phyloP scores from a whole-genome alignment of 92 coral and sea anemone species.

The Porites lobata region DNA sequence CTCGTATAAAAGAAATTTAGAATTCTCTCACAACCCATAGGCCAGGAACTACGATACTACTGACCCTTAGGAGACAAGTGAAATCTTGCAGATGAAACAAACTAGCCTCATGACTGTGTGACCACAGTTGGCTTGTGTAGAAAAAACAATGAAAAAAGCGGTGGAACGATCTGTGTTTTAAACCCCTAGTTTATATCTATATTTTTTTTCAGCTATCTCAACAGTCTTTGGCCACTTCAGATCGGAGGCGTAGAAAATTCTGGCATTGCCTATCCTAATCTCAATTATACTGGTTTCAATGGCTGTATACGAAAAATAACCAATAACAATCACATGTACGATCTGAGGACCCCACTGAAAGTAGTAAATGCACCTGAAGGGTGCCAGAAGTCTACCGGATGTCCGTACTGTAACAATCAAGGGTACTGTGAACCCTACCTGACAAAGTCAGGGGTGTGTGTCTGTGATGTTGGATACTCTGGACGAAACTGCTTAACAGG shows the following conservation, averaged over 20 bases:
- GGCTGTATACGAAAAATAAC: slow-evolving; percentile 91
- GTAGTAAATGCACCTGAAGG: slow-evolving; percentile 75
- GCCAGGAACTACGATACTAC: too few species aligned
- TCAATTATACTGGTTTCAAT: slow-evolving; percentile 79
- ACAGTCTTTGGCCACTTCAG: slow-evolving; percentile 88
- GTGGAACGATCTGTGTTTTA: too few species aligned
- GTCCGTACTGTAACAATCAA: slow-evolving; percentile 72
- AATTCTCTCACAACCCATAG: too few species aligned
- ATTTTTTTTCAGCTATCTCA: slow-evolving; percentile 75
- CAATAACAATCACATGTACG: slow-evolving; percentile 89
- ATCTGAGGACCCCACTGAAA: slow-evolving; percentile 80
- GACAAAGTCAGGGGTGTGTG: slow-evolving; percentile 69
- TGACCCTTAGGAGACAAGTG: too few species aligned
- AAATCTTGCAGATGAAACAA: too few species aligned
- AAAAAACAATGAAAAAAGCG: too few species aligned
- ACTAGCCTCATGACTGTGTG: too few species aligned
- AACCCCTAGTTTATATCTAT: background rate
- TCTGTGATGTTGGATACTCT: slow-evolving; percentile 81
- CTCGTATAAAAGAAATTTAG: too few species aligned
- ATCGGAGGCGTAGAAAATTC: slow-evolving; percentile 89
- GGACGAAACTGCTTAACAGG: slow-evolving; percentile 64
- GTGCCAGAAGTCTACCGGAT: slow-evolving; percentile 66
- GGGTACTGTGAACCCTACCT: slow-evolving; percentile 91
- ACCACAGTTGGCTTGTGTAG: too few species aligned
- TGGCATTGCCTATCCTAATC: slow-evolving; percentile 67